phyloP scores from a whole-genome alignment of 2,888 invertebrate genomes.

The Drosophila differens region DNA sequence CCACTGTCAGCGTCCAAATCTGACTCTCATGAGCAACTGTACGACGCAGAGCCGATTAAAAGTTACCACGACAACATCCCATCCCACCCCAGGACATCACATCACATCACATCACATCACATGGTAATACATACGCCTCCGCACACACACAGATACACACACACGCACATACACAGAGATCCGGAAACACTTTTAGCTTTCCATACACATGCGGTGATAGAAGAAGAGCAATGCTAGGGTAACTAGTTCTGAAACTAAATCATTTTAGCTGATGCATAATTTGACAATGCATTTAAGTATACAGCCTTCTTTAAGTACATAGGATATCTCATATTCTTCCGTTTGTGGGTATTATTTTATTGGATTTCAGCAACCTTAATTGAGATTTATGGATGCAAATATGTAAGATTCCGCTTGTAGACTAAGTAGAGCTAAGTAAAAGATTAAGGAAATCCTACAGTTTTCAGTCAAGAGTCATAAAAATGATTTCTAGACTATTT shows the following conservation, averaged over 20 bases:
- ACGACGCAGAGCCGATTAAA: slow-evolving; percentile 80
- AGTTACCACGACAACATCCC: slow-evolving; percentile 75
- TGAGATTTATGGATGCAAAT: neutral
- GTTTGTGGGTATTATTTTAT: neutral
- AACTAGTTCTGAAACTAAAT: slow-evolving; percentile 11
- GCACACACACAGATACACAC: neutral
- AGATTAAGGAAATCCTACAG: neutral
- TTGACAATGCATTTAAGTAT: neutral
- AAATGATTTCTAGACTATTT: neutral
- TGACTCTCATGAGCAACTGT: slow-evolving; percentile 50
- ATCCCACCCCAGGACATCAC: slow-evolving; percentile 32
- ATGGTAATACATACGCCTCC: slow-evolving; percentile 5
- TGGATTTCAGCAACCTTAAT: neutral
- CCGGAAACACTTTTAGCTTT: slow-evolving; percentile 22
- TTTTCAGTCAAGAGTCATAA: neutral
- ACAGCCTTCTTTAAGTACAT: neutral
- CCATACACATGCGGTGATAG: slow-evolving; percentile 1
- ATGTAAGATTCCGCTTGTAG: neutral
- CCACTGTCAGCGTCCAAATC: slow-evolving; percentile 1
- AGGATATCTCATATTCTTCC: neutral
- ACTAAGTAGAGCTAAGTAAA: neutral
- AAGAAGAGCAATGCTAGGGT: neutral
- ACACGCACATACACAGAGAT: slow-evolving; percentile 6
- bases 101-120: slow-evolving; percentile 8
- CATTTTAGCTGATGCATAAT: neutral